These are phyloP conservation scores for Centropus unirufus DNA, from an alignment of 2,113 vertebrate genomes.

Conservation along the genomic window DNA sequence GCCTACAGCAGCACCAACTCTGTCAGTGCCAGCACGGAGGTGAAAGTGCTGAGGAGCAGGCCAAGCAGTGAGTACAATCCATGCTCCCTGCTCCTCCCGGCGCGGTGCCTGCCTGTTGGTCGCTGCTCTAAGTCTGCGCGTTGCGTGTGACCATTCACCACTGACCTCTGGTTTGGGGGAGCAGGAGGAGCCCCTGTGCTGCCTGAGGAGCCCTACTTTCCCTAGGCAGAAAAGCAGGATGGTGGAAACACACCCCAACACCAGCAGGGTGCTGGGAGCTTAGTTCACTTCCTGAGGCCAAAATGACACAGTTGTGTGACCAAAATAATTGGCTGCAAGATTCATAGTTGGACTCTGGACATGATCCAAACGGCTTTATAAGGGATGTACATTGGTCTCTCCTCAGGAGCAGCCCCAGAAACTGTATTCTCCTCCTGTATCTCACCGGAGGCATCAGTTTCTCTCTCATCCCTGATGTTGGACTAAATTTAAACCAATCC, in stretches of 20 bases:
- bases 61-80: conserved; percentile 51
- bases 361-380: background rate
- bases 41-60: conserved; percentile 79
- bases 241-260: background rate
- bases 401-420: background rate
- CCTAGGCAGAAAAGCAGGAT: background rate
- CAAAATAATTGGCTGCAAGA: background rate
- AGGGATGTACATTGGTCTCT: background rate
- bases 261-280: background rate
- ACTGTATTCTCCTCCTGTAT: background rate
- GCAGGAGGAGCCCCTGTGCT: background rate
- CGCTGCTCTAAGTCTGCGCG: fast-evolving
- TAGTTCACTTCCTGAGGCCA: background rate
- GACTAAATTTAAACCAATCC: background rate
- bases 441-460: background rate
- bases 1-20: conserved; percentile 90
- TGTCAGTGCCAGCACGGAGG: conserved; percentile 89
- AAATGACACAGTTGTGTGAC: background rate
- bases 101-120: background rate
- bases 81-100: fast-evolving
- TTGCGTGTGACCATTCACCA: fast-evolving
- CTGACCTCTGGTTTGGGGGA: fast-evolving
- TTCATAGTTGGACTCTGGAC: background rate
- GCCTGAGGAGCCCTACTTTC: background rate
- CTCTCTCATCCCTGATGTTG: background rate